These are phyloP conservation scores for Microtus montanus DNA, from an alignment of 2,113 vertebrate species.

Conservation along the genomic window DNA sequence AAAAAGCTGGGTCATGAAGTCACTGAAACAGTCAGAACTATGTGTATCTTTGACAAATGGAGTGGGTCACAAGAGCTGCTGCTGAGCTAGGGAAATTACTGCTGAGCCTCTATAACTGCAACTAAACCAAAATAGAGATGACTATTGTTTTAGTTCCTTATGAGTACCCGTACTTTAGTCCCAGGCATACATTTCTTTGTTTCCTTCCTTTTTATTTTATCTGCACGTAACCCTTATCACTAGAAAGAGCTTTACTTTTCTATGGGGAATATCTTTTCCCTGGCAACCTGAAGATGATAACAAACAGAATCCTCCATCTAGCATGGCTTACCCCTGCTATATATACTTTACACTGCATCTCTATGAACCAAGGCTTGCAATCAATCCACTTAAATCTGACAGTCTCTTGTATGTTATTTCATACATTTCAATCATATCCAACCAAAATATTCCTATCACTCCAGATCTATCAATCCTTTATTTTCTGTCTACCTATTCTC, in stretches of 20 bases:
- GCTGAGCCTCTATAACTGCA: not conserved
- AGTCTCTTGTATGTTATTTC: not conserved
- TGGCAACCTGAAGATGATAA: not conserved
- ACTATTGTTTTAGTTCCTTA: not conserved
- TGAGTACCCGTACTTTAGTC: not conserved
- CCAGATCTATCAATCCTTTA: not conserved
- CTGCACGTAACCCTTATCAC: not conserved
- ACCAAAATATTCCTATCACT: not conserved
- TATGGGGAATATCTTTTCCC: not conserved
- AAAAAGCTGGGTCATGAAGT: not conserved
- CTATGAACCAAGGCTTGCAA: not conserved
- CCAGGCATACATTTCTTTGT: not conserved
- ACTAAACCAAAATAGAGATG: constrained; percentile 12
- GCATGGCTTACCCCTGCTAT: not conserved
- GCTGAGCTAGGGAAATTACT: constrained; percentile 54
- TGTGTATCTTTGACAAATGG: constrained; percentile 21
- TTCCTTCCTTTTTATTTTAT: constrained; percentile 23
- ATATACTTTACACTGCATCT: not conserved
- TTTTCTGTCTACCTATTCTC: not conserved
- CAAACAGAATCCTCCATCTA: not conserved
- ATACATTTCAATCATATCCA: not conserved
- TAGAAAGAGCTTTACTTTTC: not conserved
- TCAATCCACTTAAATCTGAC: not conserved
- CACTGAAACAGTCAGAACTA: not conserved
- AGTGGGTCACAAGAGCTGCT: not conserved